Evolutionary conservation across 2,113 vertebrate genomes (phyloP), one percentile per base, ranked within the genome.

Genomic region (Cyrtonyx montezumae): DNA sequence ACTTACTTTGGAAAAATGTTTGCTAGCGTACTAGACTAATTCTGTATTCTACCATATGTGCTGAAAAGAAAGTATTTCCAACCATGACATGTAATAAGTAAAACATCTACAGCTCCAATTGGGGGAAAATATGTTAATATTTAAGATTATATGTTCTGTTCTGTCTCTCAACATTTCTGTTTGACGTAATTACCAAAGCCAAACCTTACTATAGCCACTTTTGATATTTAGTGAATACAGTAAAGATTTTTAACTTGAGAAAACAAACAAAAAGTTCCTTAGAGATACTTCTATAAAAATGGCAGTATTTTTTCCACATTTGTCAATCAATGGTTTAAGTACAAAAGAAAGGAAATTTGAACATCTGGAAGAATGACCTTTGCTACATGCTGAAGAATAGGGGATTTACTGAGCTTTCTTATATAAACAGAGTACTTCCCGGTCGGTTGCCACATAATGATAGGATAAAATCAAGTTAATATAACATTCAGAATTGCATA

Each of bases 271-370:
- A 82, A 85, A 40, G 40, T 40, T 58, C 25, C 42, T 26, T 21
- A 81, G 21, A 77, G 15, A n/a, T 11, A 49, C 3, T 73, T 84
- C 49, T 48, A 48, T 1, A 1, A 79, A 93, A 84, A 84, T 40
- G 40, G 40, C 40, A 4, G 40, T 84, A 70, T 6, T 17, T 62
- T 70, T 69, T 85, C 30, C 26, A 91, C 74, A 36, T 90, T 66
- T 78, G 86, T 66, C 45, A 93, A 55, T 43, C 88, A 63, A 22
- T 69, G 49, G 30, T 58, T 90, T 89, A 90, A 71, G 63, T 87
- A 61, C 61, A 87, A 87, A 90, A 87, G 40, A 91, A 89, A 87
- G 88, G 93, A 93, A 94, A 90, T 90, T 43, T 62, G 36, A 96
- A 94, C 85, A 93, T 91, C 94, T 94, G 87, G 90, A 32, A 79